Evolutionary conservation across 30 jellyfish, hydroid and myxozoan species (phyloP).

Genomic region (Aurelia aurita complex sp. Pacific): DNA sequence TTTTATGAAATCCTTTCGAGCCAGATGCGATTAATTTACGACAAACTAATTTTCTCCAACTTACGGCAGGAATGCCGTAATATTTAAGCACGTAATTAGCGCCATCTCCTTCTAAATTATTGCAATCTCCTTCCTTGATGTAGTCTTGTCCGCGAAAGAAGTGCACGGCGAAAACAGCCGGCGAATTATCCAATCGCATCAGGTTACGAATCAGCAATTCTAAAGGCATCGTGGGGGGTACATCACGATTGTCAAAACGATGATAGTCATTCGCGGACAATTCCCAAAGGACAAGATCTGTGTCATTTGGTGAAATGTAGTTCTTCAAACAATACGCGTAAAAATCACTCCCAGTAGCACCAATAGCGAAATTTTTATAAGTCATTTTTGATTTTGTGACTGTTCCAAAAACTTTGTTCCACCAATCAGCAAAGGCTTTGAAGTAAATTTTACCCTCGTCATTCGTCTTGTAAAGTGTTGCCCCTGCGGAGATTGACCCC

Average conservation of each 20-base stretch:
- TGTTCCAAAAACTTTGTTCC: conserved; percentile 84
- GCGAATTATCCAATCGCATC: conserved; percentile 71
- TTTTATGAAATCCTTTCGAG: conserved; percentile 66
- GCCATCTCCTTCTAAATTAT: conserved; percentile 92
- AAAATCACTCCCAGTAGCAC: conserved; percentile 98
- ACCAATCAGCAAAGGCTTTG: conserved; percentile 79
- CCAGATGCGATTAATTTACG: conserved; percentile 77
- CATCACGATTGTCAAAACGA: conserved; percentile 94
- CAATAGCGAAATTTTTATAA: conserved; percentile 73
- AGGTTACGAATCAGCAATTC: conserved; percentile 81
- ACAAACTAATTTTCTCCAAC: conserved; percentile 90
- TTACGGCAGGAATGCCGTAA: conserved; percentile 83
- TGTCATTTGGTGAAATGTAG: conserved; percentile 71
- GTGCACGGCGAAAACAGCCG: conserved; percentile 85
- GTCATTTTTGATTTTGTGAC: conserved; percentile 77
- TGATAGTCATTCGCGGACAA: conserved; percentile 96
- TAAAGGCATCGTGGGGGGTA: conserved; percentile 95
- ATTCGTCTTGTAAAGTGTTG: conserved; percentile 78
- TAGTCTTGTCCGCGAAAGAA: conserved; percentile 96
- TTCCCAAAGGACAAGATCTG: conserved; percentile 94
- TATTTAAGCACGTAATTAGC: conserved; percentile 78
- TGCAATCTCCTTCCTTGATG: conserved; percentile 84
- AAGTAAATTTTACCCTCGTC: conserved; percentile 67
- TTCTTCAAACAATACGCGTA: conserved; percentile 92
- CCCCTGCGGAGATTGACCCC: conserved; percentile 98